Evolutionary conservation across 2,113 vertebrate genomes (phyloP), one percentile per base, ranked within the genome.

Genomic region (Vulpes ferrilata): DNA sequence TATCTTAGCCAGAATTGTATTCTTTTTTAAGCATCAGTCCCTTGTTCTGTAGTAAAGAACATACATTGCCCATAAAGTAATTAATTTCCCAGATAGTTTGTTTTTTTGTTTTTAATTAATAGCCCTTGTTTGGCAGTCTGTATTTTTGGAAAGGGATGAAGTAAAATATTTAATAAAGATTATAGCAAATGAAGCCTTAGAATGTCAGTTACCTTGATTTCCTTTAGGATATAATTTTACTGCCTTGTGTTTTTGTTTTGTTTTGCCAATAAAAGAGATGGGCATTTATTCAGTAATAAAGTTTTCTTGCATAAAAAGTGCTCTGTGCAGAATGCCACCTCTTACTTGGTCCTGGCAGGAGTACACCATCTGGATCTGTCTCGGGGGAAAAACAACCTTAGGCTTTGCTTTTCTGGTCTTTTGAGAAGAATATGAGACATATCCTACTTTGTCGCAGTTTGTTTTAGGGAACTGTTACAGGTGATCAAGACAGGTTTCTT

Each of bases 201-300:
- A 93, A 94, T 95, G 71, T 93, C 94, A 94, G 13, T 96, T 96
- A 96, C 65, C 53, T 95, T 94, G n/a, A 97, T 96, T 96, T 95
- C 89, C 90, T 97, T 67, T 91, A 93, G 88, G 93, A 91, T 43
- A n/a, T 96, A 93, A 95, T 67, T 96, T 95, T 65, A 87, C 80
- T 95, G 89, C 38, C 4, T 73, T 85, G 43, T 76, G 67, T 64
- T 43, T 53, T 84, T 67, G 78, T 73, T 74, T 73, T 64, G 48
- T 84, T 80, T 81, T 60, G 30, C 79, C 60, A 93, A 65, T n/a
- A 67, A 92, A 88, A 69, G 30, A 90, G 81, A 76, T 86, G 38
- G 73, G 92, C 95, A 89, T 95, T 95, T 95, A 80, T 69, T 95
- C 86, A 53, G 79, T 82, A 93, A 92, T 96, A 74, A 89, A 90